Conservation (phyloP, 1,140 invertebrate genomes). For the Nylanderia fulva region DNA sequence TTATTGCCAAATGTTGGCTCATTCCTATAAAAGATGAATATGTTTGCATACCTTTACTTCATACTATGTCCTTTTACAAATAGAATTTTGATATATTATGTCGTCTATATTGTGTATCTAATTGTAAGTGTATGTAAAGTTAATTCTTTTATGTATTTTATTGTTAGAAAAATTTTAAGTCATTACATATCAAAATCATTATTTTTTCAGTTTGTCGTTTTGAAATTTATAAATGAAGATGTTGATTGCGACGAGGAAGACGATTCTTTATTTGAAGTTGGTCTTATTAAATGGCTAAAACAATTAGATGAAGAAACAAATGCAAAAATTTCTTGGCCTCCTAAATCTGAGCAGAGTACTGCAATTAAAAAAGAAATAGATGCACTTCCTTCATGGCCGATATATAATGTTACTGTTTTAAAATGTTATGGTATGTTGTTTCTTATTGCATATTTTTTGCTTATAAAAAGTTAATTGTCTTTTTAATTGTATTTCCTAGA, state of each 20-base stretch:
- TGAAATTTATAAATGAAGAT: constrained; percentile 25
- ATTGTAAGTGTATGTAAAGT: not conserved
- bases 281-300: constrained; percentile 15
- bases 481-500: constrained; percentile 1
- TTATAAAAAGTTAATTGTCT: not conserved
- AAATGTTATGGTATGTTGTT: constrained; percentile 17
- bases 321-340: constrained; percentile 22
- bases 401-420: constrained; percentile 30
- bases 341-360: not conserved
- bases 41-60: constrained; percentile 18
- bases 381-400: constrained; percentile 7
- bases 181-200: not conserved
- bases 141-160: not conserved
- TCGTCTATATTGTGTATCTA: not conserved
- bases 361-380: constrained; percentile 10
- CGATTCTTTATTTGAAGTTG: constrained; percentile 22
- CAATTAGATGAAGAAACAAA: not conserved
- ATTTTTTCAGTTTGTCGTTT: constrained; percentile 19
- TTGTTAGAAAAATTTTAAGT: not conserved
- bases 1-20: constrained; percentile 14
- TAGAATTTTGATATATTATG: constrained; percentile 2
- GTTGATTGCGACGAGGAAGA: not conserved
- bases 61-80: not conserved
- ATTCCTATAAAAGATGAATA: not conserved
- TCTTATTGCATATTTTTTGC: not conserved